These are phyloP conservation scores for Leuctra nigra DNA, from an alignment of 2,888 invertebrate genomes.

Conservation along the genomic window DNA sequence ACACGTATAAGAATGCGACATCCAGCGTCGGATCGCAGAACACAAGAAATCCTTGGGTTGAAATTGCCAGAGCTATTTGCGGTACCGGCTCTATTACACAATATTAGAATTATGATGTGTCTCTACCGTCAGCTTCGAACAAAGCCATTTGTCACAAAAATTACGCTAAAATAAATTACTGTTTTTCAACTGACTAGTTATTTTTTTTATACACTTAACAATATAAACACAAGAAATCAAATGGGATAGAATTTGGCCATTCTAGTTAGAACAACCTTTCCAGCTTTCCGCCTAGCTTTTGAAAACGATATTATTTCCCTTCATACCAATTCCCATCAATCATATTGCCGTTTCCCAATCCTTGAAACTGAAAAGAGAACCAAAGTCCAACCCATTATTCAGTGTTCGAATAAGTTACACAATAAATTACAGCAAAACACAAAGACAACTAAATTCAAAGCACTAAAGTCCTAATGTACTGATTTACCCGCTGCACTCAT, in stretches of 20 bases:
- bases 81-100: slow-evolving; percentile 20
- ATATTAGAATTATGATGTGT: too few relatives aligned
- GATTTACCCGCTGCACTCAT: too few relatives aligned
- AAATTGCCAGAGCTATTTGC: slow-evolving; percentile 30
- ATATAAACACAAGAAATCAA: slow-evolving; percentile 30
- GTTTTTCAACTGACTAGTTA: slow-evolving; percentile 29
- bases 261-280: slow-evolving; percentile 32
- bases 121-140: slow-evolving; percentile 28
- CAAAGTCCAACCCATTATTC: slow-evolving; percentile 34
- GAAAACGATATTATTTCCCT: slow-evolving; percentile 25
- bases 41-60: slow-evolving; percentile 32
- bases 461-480: slow-evolving; percentile 27
- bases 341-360: too few relatives aligned
- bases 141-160: slow-evolving; percentile 28
- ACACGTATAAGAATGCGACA: too few relatives aligned
- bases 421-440: slow-evolving; percentile 31
- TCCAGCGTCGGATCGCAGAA: too few relatives aligned
- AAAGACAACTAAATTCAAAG: slow-evolving; percentile 31
- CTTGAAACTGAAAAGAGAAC: slow-evolving; percentile 32
- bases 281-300: slow-evolving; percentile 28
- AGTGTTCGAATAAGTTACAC: slow-evolving; percentile 29
- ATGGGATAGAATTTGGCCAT: slow-evolving; percentile 33
- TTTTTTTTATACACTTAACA: slow-evolving; percentile 31
- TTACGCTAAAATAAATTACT: slow-evolving; percentile 27
- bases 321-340: slow-evolving; percentile 25